A percentile compares a stretch with the other conserved stretches of the same genome.
Evolutionary conservation across 1,140 invertebrate genomes (phyloP).

Genomic region (Panagrolaimus sp.): DNA sequence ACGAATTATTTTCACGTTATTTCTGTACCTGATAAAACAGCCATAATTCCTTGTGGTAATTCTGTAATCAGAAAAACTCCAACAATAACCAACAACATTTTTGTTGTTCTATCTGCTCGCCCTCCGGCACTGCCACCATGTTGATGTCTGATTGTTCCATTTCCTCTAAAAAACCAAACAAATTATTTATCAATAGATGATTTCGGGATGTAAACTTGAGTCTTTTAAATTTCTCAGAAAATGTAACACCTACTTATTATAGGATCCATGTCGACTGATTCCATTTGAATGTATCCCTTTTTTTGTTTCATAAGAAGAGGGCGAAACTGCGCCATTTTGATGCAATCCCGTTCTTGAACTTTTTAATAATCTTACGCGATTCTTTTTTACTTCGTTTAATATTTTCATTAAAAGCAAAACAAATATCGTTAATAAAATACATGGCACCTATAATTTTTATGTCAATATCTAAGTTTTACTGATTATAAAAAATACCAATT

Average conservation of each 20-base stretch:
- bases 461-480: too few species aligned
- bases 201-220: background rate
- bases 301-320: background rate
- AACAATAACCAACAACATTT: constrained; percentile 55
- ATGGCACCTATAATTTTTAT: constrained; percentile 32
- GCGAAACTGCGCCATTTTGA: constrained; percentile 20
- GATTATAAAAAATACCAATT: constrained; percentile 24
- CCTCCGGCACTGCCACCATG: constrained; percentile 19
- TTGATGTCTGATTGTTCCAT: constrained; percentile 28
- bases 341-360: constrained; percentile 32
- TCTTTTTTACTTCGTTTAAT: constrained; percentile 50
- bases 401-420: constrained; percentile 51
- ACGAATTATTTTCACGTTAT: constrained; percentile 49
- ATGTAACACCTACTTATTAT: background rate
- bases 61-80: constrained; percentile 56
- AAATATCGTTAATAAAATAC: constrained; percentile 45
- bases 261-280: background rate
- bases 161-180: background rate
- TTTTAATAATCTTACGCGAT: constrained; percentile 36
- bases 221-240: background rate
- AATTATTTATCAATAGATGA: constrained; percentile 12
- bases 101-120: constrained; percentile 50
- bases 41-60: constrained; percentile 51
- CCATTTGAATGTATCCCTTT: background rate
- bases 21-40: constrained; percentile 50